Percentiles rank a stretch among this genome's conserved stretches.
Evolutionary conservation across 2,113 vertebrate species (phyloP).

Genomic region (Rhipidura dahli): DNA sequence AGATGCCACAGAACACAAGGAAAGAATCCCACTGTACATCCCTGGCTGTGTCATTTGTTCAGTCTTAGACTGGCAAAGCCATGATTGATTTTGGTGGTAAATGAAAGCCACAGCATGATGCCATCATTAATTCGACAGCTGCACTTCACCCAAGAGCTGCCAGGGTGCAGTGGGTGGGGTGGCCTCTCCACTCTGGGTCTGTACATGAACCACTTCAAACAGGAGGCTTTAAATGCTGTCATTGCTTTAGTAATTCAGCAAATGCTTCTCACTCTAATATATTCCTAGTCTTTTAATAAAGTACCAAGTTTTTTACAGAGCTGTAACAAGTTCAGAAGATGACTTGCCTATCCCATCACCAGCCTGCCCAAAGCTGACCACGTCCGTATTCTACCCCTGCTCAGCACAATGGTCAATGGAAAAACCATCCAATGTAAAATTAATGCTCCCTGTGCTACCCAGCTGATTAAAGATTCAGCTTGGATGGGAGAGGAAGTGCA

Average conservation of each 20-base stretch:
- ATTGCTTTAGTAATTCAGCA: background rate
- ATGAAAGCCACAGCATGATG: background rate
- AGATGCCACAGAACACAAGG: background rate
- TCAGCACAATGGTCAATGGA: background rate
- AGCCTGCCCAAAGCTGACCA: background rate
- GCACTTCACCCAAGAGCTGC: background rate
- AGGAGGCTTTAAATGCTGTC: background rate
- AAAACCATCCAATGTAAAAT: too few relatives aligned
- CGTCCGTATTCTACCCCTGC: accelerated
- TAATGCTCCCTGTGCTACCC: accelerated
- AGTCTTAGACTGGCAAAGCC: background rate
- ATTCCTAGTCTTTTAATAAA: background rate
- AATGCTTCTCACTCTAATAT: background rate
- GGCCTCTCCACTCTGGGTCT: background rate
- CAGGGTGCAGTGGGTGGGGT: background rate
- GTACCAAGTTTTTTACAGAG: background rate
- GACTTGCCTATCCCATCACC: background rate
- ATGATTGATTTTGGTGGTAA: background rate
- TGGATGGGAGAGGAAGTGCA: background rate
- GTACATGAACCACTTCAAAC: background rate
- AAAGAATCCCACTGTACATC: too few relatives aligned
- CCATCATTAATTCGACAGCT: background rate
- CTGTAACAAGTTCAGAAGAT: background rate
- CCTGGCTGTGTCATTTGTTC: background rate
- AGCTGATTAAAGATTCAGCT: background rate